Conservation (phyloP, 2,797 vertebrate species). For the Enteromius radiatus region DNA sequence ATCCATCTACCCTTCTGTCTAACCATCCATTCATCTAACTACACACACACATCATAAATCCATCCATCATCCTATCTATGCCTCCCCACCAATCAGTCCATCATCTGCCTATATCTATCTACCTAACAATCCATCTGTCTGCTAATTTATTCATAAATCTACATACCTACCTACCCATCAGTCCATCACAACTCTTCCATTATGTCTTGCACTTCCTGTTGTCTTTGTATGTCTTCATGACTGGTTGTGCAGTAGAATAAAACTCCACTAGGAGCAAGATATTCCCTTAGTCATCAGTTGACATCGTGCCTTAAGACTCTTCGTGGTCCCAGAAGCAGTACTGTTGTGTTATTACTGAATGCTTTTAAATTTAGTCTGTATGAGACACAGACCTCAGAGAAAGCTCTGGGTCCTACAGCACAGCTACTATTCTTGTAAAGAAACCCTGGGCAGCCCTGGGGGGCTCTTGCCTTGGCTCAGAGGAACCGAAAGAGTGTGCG, state of each 20-base stretch:
- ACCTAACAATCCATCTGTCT: neutral
- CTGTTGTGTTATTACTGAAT: conserved; percentile 47
- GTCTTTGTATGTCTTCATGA: conserved; percentile 13
- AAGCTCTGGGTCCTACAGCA: conserved; percentile 6
- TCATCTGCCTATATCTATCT: too few species aligned
- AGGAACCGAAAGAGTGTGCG: neutral
- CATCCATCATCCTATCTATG: neutral
- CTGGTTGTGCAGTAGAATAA: neutral
- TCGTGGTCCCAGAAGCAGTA: conserved; percentile 24
- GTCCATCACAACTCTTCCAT: neutral
- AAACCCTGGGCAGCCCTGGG: conserved; percentile 38
- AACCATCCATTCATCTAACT: neutral
- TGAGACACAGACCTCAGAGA: conserved; percentile 19
- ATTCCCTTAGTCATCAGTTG: conserved; percentile 23
- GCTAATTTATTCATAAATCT: neutral
- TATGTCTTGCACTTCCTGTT: neutral
- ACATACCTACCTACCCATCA: neutral
- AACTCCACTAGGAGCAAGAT: conserved; percentile 8
- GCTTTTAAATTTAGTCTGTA: conserved; percentile 32
- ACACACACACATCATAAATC: neutral
- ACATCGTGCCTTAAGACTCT: conserved; percentile 26
- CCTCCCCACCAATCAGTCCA: neutral
- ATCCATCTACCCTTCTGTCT: neutral
- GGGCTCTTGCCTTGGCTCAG: neutral
- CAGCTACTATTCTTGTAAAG: conserved; percentile 41